Percentiles rank a stretch among this genome's conserved stretches.
Evolutionary conservation across 2,888 invertebrate species (phyloP).

Genomic region (Calameuta filiformis): DNA sequence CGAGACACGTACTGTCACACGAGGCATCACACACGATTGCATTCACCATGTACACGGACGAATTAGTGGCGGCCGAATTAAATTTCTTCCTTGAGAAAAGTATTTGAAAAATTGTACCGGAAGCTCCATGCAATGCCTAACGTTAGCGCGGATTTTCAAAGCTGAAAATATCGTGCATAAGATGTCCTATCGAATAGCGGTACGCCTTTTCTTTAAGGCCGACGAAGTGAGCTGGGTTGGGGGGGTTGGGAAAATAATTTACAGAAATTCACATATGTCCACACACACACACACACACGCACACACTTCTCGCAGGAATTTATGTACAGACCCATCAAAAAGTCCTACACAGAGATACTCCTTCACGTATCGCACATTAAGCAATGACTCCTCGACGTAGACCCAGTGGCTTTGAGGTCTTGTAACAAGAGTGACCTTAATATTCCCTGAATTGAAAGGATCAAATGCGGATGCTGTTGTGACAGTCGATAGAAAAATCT

Average conservation of each 20-base stretch:
- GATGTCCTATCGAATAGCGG: background rate
- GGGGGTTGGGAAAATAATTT: background rate
- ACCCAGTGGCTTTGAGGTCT: background rate
- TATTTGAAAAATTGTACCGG: background rate
- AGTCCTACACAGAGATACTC: background rate
- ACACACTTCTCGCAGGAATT: background rate
- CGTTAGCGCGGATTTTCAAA: background rate
- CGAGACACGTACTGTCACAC: slow-evolving; percentile 30
- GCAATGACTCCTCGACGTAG: background rate
- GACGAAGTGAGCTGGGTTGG: background rate
- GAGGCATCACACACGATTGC: slow-evolving; percentile 21
- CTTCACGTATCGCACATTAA: background rate
- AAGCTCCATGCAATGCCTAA: background rate
- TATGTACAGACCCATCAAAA: background rate
- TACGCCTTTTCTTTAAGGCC: background rate
- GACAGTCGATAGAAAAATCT: background rate
- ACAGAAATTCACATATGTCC: background rate
- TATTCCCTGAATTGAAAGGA: background rate
- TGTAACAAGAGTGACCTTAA: background rate
- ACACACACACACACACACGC: background rate
- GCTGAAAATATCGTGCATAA: background rate
- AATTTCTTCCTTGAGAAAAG: background rate
- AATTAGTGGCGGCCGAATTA: slow-evolving; percentile 27
- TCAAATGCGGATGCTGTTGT: background rate
- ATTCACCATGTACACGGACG: slow-evolving; percentile 28